These are phyloP conservation scores for Brenthis hecate DNA, from an alignment of 2,888 invertebrate species.

Conservation along the genomic window DNA sequence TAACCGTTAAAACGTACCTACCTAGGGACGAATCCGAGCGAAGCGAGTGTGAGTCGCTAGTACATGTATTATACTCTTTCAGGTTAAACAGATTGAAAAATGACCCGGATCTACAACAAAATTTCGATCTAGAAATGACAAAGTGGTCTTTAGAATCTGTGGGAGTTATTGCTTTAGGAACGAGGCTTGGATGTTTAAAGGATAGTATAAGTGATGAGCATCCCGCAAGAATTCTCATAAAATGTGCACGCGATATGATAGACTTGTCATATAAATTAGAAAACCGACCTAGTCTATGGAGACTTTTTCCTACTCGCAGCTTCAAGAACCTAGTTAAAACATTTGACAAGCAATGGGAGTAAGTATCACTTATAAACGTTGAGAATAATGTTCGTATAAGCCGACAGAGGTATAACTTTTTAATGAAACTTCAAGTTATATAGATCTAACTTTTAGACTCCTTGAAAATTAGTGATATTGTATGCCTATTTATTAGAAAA, in stretches of 20 bases:
- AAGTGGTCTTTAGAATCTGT: slow-evolving; percentile 85
- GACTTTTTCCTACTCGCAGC: slow-evolving; percentile 55
- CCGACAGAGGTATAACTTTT: too few relatives aligned
- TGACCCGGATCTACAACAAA: slow-evolving; percentile 56
- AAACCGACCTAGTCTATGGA: slow-evolving; percentile 60
- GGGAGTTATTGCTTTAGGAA: slow-evolving; percentile 63
- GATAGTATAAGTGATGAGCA: slow-evolving; percentile 58
- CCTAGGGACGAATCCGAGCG: too few relatives aligned
- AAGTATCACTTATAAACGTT: slow-evolving; percentile 45
- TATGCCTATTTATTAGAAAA: too few relatives aligned
- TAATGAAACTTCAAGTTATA: too few relatives aligned
- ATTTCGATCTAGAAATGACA: slow-evolving; percentile 80
- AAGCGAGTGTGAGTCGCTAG: too few relatives aligned
- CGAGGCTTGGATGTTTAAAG: slow-evolving; percentile 61
- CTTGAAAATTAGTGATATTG: too few relatives aligned
- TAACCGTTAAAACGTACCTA: too few relatives aligned
- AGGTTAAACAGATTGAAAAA: slow-evolving; percentile 61
- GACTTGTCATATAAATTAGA: slow-evolving; percentile 58
- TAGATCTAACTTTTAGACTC: too few relatives aligned
- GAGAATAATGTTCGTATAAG: not conserved
- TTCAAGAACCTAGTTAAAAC: slow-evolving; percentile 62
- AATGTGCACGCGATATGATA: slow-evolving; percentile 57
- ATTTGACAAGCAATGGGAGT: slow-evolving; percentile 70
- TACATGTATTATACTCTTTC: not conserved
- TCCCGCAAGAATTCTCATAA: slow-evolving; percentile 58